These are phyloP conservation scores for Hypomesus transpacificus DNA, from an alignment of 2,113 vertebrate genomes.

Conservation along the genomic window DNA sequence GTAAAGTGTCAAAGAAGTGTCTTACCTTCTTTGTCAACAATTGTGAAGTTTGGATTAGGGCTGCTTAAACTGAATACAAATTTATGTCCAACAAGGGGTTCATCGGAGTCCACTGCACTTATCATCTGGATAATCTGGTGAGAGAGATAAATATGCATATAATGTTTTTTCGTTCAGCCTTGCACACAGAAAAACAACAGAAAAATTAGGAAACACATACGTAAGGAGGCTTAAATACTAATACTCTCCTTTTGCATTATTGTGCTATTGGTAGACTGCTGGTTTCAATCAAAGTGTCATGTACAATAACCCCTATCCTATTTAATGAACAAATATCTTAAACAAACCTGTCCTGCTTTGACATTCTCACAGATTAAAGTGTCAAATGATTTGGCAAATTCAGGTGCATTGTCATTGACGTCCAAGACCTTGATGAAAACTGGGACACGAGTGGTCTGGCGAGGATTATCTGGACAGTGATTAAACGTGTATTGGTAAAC, in stretches of 20 bases:
- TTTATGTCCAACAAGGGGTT: constrained; percentile 93
- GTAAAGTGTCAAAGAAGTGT: not conserved
- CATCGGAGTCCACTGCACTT: constrained; percentile 95
- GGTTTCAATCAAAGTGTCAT: too few species aligned
- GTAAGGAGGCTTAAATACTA: not conserved
- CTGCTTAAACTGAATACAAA: constrained; percentile 95
- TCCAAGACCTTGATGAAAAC: constrained; percentile 93
- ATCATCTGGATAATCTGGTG: constrained; percentile 95
- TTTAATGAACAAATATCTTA: not conserved
- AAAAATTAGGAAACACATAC: not conserved
- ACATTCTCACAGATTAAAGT: constrained; percentile 98
- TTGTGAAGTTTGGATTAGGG: constrained; percentile 95
- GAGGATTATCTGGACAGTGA: constrained; percentile 78
- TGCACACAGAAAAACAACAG: too few species aligned
- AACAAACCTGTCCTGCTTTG: constrained; percentile 88
- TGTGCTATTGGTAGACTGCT: not conserved
- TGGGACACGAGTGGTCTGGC: constrained; percentile 84
- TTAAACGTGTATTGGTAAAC: not conserved
- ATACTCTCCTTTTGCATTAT: not conserved
- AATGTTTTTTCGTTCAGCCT: not conserved
- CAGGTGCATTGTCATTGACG: constrained; percentile 93
- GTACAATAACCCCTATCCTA: not conserved
- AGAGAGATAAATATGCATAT: not conserved
- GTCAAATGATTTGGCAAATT: constrained; percentile 94
- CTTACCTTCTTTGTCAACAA: constrained; percentile 94